phyloP scores from a whole-genome alignment of 2,113 vertebrate species.

The human (Homo sapiens) region GRCh38 chr1:21655001-21655500 shows the following conservation, averaged over 20 bases:
- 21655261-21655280: slow-evolving; percentile 11
- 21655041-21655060: too few species aligned
- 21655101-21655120: too few species aligned
- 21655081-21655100: too few species aligned
- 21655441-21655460: not conserved
- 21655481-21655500: not conserved
- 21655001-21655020: too few species aligned
- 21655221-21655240: not conserved
- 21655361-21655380: not conserved
- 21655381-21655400: not conserved
- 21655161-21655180: not conserved
- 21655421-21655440: not conserved
- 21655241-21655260: not conserved
- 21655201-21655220: not conserved
- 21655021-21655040: too few species aligned
- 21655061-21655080: too few species aligned
- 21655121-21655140: too few species aligned
- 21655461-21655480: not conserved
- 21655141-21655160: too few species aligned
- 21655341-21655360: not conserved
- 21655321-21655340: not conserved
- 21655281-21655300: not conserved
- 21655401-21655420: not conserved
- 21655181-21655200: not conserved
- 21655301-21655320: not conserved